These are phyloP conservation scores for Perca flavescens DNA, from an alignment of 2,113 vertebrate genomes.

Conservation along the genomic window DNA sequence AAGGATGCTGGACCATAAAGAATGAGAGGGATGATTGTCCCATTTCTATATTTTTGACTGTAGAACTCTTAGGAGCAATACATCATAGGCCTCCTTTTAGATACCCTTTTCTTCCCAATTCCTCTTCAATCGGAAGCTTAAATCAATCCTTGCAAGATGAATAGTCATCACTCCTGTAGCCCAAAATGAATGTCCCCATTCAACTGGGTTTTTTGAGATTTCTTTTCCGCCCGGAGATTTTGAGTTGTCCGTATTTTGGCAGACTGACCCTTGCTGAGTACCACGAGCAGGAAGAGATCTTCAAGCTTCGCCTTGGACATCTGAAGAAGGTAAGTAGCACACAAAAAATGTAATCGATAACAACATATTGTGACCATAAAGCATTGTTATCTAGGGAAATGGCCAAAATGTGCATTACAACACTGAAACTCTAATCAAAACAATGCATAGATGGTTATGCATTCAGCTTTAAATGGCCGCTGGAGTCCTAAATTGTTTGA, in stretches of 20 bases:
- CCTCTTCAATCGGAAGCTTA: neutral
- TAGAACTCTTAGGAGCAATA: neutral
- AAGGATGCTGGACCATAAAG: neutral
- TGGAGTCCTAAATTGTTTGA: neutral
- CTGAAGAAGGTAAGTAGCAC: constrained; percentile 93
- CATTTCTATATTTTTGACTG: neutral
- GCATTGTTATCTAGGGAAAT: neutral
- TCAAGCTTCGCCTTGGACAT: constrained; percentile 98
- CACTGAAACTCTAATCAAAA: neutral
- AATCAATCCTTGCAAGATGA: too few relatives aligned
- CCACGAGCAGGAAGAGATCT: constrained; percentile 99
- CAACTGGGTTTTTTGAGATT: neutral
- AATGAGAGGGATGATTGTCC: neutral
- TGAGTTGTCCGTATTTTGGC: constrained; percentile 53
- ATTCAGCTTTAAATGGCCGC: neutral
- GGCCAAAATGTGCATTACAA: neutral
- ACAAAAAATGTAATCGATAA: neutral
- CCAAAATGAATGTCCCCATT: neutral
- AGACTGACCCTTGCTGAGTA: constrained; percentile 98
- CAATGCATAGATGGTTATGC: neutral
- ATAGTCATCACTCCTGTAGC: neutral
- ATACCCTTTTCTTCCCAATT: neutral
- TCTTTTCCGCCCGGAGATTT: neutral
- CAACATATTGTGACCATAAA: neutral
- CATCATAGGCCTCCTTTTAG: neutral